Base-by-base conservation (phyloP, 2,113 vertebrate species). In the Heterotis niloticus region DNA sequence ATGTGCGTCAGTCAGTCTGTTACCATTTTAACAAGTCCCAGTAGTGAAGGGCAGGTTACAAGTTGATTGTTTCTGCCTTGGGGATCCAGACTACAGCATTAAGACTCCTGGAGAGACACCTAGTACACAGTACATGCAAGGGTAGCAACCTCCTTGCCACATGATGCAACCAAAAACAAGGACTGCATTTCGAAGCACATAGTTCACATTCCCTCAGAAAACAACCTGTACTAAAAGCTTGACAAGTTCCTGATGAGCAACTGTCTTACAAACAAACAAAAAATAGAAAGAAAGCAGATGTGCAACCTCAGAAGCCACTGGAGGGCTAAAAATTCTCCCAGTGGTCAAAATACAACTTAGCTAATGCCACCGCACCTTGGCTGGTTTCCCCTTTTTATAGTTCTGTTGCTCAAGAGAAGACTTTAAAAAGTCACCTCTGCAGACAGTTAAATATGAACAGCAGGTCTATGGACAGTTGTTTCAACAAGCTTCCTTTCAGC, bases 191-290 rank as follows among this genome's bases (percentile, higher is more conserved):
- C 44, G 68, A 5, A 54, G 20, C 44, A 78, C 18, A 54, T 20
- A 26, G 62, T 88, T 75, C 83, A 85, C 51, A n/a, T 71, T 82
- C 72, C 69, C n/a, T 80, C 29, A 51, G 75, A 83, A 80, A 79
- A 77, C 29, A 75, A 82, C 64, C 29, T 29, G 68, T 52, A 62
- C 71, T 26, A 74, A 74, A 74, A 23, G 26, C 26, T 26, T 7
- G 7, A 44, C 34, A 44, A 44, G 3, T 44, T 2, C 34, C 34
- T 44, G 34, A 44, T 44, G 52, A 74, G 12, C 71, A 57, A 54
- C 71, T 74, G 71, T 28, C 68, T 74, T 57, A 23, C 75, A 64
- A 69, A 76, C 75, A 20, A 64, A 78, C 68, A 56, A 60, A n/a
- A 57, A 79, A 54, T 64, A 64, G 14, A 51, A 44, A 66, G 70